phyloP scores from a whole-genome alignment of 1,140 invertebrate species.

The Parasteatoda tepidariorum region DNA sequence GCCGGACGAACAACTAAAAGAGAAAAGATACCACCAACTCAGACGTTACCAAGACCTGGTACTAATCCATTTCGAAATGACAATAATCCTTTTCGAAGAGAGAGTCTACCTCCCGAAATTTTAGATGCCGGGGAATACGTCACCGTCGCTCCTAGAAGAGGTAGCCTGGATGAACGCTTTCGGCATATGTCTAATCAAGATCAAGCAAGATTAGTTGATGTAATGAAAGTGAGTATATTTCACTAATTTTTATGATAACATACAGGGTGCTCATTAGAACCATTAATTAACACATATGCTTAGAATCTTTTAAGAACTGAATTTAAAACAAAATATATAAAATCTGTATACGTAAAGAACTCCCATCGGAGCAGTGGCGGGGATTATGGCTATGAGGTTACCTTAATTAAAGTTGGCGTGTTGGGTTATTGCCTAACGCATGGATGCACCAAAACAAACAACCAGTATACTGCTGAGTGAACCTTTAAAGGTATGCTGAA shows the following conservation, averaged over 20 bases:
- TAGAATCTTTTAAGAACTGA: neutral
- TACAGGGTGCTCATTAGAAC: neutral
- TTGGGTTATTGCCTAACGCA: too few species aligned
- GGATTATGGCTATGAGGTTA: too few species aligned
- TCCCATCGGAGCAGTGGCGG: too few species aligned
- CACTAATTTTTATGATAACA: neutral
- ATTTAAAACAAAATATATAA: too few species aligned
- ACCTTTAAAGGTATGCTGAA: too few species aligned
- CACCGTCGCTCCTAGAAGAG: constrained; percentile 31
- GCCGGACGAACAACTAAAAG: neutral
- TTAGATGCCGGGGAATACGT: constrained; percentile 41
- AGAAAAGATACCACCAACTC: constrained; percentile 4
- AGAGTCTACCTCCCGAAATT: constrained; percentile 19
- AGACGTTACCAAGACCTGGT: constrained; percentile 22
- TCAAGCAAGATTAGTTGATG: neutral
- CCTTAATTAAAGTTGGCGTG: too few species aligned
- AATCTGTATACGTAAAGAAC: too few species aligned
- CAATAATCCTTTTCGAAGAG: constrained; percentile 45
- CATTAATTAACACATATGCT: neutral
- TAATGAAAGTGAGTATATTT: neutral
- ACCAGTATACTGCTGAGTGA: too few species aligned
- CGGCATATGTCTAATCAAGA: constrained; percentile 20
- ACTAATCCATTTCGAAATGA: constrained; percentile 41
- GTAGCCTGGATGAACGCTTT: constrained; percentile 28
- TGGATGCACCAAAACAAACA: too few species aligned